Percentiles rank a stretch among this genome's conserved stretches.
These are phyloP conservation scores for Caenorhabditis uteleia DNA, from an alignment of 2,888 invertebrate genomes.

Conservation along the genomic window DNA sequence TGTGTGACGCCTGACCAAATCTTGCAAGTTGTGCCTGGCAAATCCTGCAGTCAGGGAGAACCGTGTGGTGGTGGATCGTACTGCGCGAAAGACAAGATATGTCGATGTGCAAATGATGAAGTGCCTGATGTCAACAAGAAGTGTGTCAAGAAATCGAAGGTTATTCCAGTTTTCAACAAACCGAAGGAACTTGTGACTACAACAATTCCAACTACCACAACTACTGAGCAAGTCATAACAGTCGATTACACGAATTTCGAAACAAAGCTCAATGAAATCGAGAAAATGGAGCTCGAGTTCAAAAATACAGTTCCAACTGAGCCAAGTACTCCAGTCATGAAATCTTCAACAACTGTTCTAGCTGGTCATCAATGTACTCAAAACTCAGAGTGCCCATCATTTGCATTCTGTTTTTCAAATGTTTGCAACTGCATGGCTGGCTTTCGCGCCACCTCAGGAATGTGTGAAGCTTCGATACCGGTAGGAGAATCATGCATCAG, in stretches of 20 bases:
- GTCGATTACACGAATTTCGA: constrained; percentile 25
- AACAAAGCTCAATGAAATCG: constrained; percentile 40
- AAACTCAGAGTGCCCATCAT: constrained; percentile 47
- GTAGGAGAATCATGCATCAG: constrained; percentile 44
- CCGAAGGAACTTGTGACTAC: constrained; percentile 10
- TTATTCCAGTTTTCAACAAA: constrained; percentile 41
- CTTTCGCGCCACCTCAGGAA: constrained; percentile 45
- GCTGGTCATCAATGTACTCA: constrained; percentile 46
- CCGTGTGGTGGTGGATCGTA: constrained; percentile 54
- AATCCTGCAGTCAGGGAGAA: constrained; percentile 50
- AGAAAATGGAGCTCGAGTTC: constrained; percentile 42
- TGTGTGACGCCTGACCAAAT: constrained; percentile 52
- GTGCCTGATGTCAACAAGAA: constrained; percentile 57
- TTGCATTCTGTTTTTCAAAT: constrained; percentile 55
- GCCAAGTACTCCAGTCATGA: not conserved
- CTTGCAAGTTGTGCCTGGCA: constrained; percentile 52
- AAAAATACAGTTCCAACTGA: constrained; percentile 29
- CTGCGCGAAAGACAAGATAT: constrained; percentile 47
- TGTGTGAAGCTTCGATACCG: constrained; percentile 44
- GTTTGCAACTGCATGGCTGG: constrained; percentile 64
- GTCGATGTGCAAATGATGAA: constrained; percentile 53
- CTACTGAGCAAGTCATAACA: not conserved
- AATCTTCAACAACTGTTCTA: constrained; percentile 11
- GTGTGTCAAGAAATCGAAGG: constrained; percentile 45
- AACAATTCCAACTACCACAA: constrained; percentile 18